Percentiles rank a stretch among this genome's conserved stretches.
Conservation (phyloP, 2,888 invertebrate genomes). For the Drosophila barbarae region DNA sequence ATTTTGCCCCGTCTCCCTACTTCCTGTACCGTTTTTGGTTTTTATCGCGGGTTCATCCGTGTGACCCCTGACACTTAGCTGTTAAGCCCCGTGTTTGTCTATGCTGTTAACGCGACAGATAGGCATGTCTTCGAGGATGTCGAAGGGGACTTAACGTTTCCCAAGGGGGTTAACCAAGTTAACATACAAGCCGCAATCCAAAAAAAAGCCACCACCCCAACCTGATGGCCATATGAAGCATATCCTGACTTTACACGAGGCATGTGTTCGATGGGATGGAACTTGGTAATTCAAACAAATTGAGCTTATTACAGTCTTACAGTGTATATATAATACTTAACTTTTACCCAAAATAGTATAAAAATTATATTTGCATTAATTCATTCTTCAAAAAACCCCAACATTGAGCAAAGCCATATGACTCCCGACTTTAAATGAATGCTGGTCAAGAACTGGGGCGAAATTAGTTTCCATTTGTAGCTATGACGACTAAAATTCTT, state of each 20-base stretch:
- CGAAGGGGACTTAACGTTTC: constrained; percentile 23
- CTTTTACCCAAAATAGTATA: not conserved
- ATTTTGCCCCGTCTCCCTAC: constrained; percentile 13
- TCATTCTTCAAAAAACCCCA: not conserved
- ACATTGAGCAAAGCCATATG: not conserved
- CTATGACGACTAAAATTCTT: constrained; percentile 29
- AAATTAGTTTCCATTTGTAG: constrained; percentile 32
- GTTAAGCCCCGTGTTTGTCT: constrained; percentile 23
- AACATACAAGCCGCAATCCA: constrained; percentile 17
- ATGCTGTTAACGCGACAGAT: constrained; percentile 21
- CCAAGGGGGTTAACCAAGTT: constrained; percentile 8
- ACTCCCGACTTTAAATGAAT: not conserved
- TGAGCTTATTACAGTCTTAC: not conserved
- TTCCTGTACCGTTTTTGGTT: constrained; percentile 9
- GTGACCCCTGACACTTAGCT: constrained; percentile 17
- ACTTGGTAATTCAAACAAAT: not conserved
- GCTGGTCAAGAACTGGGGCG: constrained; percentile 1
- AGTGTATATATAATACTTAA: no score
- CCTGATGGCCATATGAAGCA: constrained; percentile 19
- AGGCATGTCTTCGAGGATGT: constrained; percentile 25
- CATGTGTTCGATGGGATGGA: no score
- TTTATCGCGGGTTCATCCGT: constrained; percentile 42
- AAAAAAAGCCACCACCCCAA: constrained; percentile 15
- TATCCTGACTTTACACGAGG: not conserved
- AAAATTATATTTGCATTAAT: not conserved